phyloP scores from a whole-genome alignment of 2,113 vertebrate genomes.

The Lagenorhynchus albirostris region DNA sequence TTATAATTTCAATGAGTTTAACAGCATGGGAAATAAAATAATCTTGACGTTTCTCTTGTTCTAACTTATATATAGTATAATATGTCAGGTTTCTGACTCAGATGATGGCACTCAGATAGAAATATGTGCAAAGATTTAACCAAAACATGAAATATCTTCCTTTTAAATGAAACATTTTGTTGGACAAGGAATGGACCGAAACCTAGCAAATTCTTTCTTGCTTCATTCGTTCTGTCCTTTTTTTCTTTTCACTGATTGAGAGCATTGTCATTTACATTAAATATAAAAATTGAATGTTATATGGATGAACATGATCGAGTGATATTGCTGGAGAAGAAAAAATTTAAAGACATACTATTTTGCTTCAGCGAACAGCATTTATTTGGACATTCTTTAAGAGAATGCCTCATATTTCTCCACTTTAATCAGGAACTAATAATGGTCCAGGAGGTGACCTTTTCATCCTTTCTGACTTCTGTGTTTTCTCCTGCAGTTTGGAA shows the following conservation, averaged over 20 bases:
- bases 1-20: slow-evolving; percentile 41
- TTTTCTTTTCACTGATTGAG: neutral
- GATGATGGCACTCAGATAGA: slow-evolving; percentile 39
- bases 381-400: neutral
- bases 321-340: neutral
- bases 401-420: neutral
- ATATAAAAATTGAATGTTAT: neutral
- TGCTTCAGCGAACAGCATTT: neutral
- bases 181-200: neutral
- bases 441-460: neutral
- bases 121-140: neutral
- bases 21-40: slow-evolving; percentile 17
- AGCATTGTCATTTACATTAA: neutral
- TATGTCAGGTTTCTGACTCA: slow-evolving; percentile 42
- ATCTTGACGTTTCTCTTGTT: neutral
- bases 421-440: neutral
- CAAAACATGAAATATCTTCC: neutral
- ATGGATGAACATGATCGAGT: neutral
- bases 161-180: neutral
- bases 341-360: neutral
- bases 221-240: neutral
- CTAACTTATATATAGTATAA: neutral
- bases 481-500: slow-evolving; percentile 19
- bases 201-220: neutral
- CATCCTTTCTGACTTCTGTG: neutral